Conservation (phyloP, 1,140 invertebrate species). For the Periplaneta americana region DNA sequence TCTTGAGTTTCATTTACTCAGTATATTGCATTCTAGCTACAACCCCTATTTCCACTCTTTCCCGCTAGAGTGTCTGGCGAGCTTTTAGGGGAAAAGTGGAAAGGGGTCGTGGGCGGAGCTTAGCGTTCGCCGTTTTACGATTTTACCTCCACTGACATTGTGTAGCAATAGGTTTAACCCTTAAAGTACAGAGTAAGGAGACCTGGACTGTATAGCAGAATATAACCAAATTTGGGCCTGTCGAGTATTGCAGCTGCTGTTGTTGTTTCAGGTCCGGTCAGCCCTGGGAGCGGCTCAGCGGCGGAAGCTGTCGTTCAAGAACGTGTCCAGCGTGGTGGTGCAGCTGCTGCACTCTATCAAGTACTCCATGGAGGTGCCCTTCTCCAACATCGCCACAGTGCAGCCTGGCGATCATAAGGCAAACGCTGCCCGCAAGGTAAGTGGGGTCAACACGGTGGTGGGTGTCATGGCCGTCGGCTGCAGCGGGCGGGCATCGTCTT, state of each 20-base stretch:
- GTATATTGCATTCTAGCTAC: too few relatives aligned
- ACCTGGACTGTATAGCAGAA: too few relatives aligned
- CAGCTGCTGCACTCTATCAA: slow-evolving; percentile 86
- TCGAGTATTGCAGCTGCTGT: slow-evolving; percentile 50
- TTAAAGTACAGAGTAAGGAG: too few relatives aligned
- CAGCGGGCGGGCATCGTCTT: too few relatives aligned
- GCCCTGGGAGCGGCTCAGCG: slow-evolving; percentile 56
- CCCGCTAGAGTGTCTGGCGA: too few relatives aligned
- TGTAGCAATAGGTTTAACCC: too few relatives aligned
- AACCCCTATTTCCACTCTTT: too few relatives aligned
- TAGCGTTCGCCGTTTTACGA: too few relatives aligned
- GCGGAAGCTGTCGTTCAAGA: slow-evolving; percentile 84
- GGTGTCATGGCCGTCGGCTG: neutral
- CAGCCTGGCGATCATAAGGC: slow-evolving; percentile 53
- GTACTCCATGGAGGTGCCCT: slow-evolving; percentile 88
- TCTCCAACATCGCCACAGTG: slow-evolving; percentile 78
- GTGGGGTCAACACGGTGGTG: neutral
- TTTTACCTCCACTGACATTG: too few relatives aligned
- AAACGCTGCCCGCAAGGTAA: slow-evolving; percentile 56
- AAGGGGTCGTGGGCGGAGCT: too few relatives aligned
- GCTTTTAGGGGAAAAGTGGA: too few relatives aligned
- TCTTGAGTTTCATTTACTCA: too few relatives aligned
- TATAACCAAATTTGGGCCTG: neutral
- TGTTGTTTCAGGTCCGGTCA: slow-evolving; percentile 52
- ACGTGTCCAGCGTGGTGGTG: slow-evolving; percentile 86